Percentiles rank a stretch among this genome's conserved stretches.
These are phyloP conservation scores for Aphodius granarius DNA, from an alignment of 2,888 invertebrate genomes.

Conservation along the genomic window DNA sequence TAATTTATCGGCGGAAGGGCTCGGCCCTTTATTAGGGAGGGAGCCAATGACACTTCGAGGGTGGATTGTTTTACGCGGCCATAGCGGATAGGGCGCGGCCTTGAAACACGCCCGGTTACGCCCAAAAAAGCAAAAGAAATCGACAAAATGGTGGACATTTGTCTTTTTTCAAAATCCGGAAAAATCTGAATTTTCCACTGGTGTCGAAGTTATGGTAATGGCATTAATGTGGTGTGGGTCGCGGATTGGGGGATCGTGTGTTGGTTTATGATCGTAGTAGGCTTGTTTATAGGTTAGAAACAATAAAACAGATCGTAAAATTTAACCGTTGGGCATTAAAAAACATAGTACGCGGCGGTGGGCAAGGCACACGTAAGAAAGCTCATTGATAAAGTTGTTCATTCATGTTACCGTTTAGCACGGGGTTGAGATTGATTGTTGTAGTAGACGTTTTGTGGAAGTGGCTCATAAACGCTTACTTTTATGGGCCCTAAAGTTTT, in stretches of 20 bases:
- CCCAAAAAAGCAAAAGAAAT: neutral
- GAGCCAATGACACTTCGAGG: constrained; percentile 43
- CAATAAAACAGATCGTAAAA: neutral
- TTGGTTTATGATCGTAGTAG: neutral
- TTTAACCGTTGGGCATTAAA: constrained; percentile 20
- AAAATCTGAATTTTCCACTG: too few species aligned
- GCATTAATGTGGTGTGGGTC: neutral
- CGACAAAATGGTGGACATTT: neutral
- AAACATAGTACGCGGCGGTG: constrained; percentile 29
- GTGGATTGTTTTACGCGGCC: constrained; percentile 43
- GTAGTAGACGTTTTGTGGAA: constrained; percentile 43
- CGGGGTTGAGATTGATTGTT: constrained; percentile 45
- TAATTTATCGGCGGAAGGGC: constrained; percentile 46
- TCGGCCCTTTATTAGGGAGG: constrained; percentile 43
- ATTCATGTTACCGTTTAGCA: constrained; percentile 20
- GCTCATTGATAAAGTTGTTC: constrained; percentile 27
- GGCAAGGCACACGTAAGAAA: constrained; percentile 27
- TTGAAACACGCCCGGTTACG: constrained; percentile 9
- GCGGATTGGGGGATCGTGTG: neutral
- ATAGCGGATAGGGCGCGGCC: constrained; percentile 48
- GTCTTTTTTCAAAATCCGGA: neutral
- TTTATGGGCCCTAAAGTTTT: constrained; percentile 56
- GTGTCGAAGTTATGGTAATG: too few species aligned
- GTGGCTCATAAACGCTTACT: constrained; percentile 55
- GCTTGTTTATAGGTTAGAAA: neutral